These are phyloP conservation scores for Clepsis dumicolana DNA, from an alignment of 2,888 invertebrate genomes.

Conservation along the genomic window DNA sequence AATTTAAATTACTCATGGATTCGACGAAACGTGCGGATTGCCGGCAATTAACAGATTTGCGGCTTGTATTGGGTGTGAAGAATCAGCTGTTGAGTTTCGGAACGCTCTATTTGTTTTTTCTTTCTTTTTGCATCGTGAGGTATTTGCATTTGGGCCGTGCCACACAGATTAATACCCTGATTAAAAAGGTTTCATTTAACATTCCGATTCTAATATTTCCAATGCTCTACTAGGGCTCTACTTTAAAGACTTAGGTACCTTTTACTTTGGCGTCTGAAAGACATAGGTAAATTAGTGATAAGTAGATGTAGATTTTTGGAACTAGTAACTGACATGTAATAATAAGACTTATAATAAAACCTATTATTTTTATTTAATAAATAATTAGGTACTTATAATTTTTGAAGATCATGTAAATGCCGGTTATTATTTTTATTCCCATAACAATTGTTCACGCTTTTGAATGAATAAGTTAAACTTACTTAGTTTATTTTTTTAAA, in stretches of 20 bases:
- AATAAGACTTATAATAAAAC: no score
- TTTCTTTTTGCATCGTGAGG: not conserved
- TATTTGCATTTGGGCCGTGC: no score
- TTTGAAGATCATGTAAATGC: not conserved
- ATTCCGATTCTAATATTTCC: no score
- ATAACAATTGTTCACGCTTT: not conserved
- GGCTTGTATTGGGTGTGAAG: conserved; percentile 28
- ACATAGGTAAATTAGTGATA: no score
- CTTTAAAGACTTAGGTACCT: no score
- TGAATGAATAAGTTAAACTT: conserved; percentile 6
- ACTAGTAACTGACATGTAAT: no score
- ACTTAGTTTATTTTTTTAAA: conserved; percentile 7
- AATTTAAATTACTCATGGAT: conserved; percentile 28
- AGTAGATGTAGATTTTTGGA: no score
- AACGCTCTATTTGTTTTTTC: not conserved
- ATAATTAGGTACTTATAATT: no score
- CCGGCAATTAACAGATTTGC: conserved; percentile 28
- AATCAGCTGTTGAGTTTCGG: conserved; percentile 32
- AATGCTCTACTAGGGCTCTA: no score
- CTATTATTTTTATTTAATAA: no score
- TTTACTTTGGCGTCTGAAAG: no score
- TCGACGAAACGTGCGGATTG: conserved; percentile 31
- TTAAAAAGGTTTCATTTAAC: not conserved
- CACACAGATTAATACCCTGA: no score
- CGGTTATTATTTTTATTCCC: not conserved